These are phyloP conservation scores for Leptopterna dolabrata DNA, from an alignment of 2,888 invertebrate species.

Conservation along the genomic window DNA sequence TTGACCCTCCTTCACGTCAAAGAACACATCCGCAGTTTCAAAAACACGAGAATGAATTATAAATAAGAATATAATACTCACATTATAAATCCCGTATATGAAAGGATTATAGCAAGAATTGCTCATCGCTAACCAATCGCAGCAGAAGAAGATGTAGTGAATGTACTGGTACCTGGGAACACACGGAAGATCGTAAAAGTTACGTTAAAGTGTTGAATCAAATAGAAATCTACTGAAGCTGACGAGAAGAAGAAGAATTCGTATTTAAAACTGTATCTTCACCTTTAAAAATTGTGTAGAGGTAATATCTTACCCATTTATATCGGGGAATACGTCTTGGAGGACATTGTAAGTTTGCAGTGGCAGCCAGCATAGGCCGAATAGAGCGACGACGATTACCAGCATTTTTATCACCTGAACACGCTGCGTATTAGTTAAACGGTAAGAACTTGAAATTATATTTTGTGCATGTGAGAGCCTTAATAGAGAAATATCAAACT, in stretches of 20 bases:
- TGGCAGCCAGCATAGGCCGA: slow-evolving; percentile 87
- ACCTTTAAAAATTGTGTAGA: no score
- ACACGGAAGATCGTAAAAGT: slow-evolving; percentile 8
- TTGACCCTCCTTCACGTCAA: no score
- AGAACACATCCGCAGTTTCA: no score
- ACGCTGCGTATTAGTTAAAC: slow-evolving; percentile 43
- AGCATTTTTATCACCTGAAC: slow-evolving; percentile 89
- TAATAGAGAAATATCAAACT: no score
- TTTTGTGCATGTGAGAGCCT: no score
- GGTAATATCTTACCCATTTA: slow-evolving; percentile 72
- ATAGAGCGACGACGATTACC: slow-evolving; percentile 83
- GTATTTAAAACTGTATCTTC: not conserved
- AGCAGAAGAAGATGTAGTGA: slow-evolving; percentile 87
- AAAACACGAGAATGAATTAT: no score
- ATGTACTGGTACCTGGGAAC: slow-evolving; percentile 79
- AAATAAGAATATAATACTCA: slow-evolving; percentile 69
- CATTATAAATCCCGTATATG: slow-evolving; percentile 90
- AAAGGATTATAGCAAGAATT: slow-evolving; percentile 92
- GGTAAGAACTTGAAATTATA: not conserved
- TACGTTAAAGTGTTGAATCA: not conserved
- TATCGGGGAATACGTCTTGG: slow-evolving; percentile 76
- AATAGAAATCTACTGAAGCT: no score
- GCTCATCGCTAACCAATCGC: slow-evolving; percentile 89
- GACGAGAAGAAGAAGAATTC: not conserved
- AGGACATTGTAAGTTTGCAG: slow-evolving; percentile 80